Evolutionary conservation across 2,888 invertebrate species (phyloP).

Genomic region (Mallateleia sp.): DNA sequence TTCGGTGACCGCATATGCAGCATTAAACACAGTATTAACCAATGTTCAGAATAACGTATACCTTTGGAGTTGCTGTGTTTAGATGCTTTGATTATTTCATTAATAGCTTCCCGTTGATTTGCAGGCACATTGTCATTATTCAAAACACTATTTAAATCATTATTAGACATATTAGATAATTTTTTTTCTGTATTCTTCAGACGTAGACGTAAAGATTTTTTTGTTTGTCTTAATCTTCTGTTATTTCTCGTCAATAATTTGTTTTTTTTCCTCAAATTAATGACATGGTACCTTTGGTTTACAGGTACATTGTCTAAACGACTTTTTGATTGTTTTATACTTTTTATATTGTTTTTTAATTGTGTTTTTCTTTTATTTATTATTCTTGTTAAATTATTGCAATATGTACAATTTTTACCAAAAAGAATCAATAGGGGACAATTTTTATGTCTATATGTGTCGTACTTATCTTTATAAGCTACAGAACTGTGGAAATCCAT

Average conservation of each 20-base stretch:
- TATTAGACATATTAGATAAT: neutral
- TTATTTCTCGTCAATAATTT: neutral
- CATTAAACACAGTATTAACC: conserved; percentile 48
- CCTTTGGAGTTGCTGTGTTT: neutral
- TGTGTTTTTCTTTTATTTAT: too few species aligned
- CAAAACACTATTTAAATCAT: neutral
- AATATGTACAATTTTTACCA: too few species aligned
- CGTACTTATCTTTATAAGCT: too few species aligned
- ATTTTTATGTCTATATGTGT: too few species aligned
- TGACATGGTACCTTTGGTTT: neutral
- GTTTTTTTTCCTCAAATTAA: neutral
- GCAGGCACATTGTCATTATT: neutral
- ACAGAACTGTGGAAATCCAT: too few species aligned
- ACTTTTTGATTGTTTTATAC: neutral
- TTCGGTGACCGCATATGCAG: conserved; percentile 52
- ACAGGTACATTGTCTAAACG: neutral
- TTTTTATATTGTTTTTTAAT: too few species aligned
- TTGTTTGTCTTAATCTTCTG: neutral
- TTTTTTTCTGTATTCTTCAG: neutral
- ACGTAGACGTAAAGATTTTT: neutral
- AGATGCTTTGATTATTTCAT: conserved; percentile 12
- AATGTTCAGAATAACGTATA: conserved; percentile 32
- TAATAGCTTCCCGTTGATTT: conserved; percentile 19
- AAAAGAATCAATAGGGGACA: too few species aligned
- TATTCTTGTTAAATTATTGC: neutral